Percentiles rank a stretch among this genome's conserved stretches.
phyloP scores from a whole-genome alignment of 2,113 vertebrate species.

The Antennarius striatus region DNA sequence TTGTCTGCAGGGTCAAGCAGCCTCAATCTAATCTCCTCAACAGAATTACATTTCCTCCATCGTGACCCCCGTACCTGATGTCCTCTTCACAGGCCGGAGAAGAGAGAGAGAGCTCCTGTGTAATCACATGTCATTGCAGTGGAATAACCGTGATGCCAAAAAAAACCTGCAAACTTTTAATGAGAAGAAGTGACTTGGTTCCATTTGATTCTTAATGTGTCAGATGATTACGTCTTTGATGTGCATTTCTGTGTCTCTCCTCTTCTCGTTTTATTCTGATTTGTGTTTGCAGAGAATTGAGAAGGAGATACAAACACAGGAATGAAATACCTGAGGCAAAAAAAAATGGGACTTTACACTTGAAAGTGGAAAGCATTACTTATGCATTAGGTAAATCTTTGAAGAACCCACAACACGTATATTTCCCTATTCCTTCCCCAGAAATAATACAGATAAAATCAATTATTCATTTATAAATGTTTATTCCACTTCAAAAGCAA shows the following conservation, averaged over 20 bases:
- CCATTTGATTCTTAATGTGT: constrained; percentile 33
- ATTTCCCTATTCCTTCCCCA: constrained; percentile 52
- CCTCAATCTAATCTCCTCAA: constrained; percentile 73
- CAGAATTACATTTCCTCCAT: constrained; percentile 76
- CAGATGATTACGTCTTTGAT: constrained; percentile 53
- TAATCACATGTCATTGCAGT: constrained; percentile 39
- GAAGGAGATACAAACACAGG: constrained; percentile 58
- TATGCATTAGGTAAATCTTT: constrained; percentile 78
- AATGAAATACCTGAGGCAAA: constrained; percentile 67
- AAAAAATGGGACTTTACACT: constrained; percentile 73
- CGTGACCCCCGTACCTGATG: constrained; percentile 47
- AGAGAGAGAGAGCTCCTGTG: constrained; percentile 21
- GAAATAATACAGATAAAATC: constrained; percentile 75
- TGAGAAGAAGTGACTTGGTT: constrained; percentile 22
- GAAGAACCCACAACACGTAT: constrained; percentile 70
- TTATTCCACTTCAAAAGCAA: constrained; percentile 74
- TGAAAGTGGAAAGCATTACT: constrained; percentile 76
- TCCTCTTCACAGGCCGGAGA: constrained; percentile 30
- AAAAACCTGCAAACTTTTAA: constrained; percentile 20
- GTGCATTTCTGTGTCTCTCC: constrained; percentile 39
- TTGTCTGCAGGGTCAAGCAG: constrained; percentile 65
- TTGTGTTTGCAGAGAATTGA: constrained; percentile 61
- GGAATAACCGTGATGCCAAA: constrained; percentile 22
- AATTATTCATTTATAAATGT: constrained; percentile 78
- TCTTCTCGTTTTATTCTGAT: constrained; percentile 50